phyloP scores from a whole-genome alignment of 2,888 invertebrate genomes.

The Diarsia dahlii region DNA sequence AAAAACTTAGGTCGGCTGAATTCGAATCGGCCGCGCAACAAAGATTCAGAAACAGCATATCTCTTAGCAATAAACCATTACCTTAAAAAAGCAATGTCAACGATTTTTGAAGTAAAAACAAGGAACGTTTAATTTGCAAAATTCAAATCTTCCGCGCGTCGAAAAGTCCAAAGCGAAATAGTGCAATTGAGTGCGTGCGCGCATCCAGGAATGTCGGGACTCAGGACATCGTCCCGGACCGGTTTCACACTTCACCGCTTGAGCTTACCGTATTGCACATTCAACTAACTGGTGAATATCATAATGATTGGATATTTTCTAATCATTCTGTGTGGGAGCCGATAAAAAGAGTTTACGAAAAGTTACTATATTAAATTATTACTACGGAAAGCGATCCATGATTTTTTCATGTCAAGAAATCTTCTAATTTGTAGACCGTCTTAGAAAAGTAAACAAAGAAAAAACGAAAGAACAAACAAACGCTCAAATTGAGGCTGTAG shows the following conservation, averaged over 20 bases:
- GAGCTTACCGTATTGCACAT: conserved; percentile 69
- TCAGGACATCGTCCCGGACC: conserved; percentile 85
- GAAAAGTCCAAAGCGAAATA: conserved; percentile 73
- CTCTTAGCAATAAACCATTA: conserved; percentile 40
- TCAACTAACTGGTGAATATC: conserved; percentile 65
- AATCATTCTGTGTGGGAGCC: conserved; percentile 33
- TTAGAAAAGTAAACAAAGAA: too few relatives aligned
- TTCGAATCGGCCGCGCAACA: conserved; percentile 25
- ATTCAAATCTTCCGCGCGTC: conserved; percentile 58
- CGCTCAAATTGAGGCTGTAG: too few relatives aligned
- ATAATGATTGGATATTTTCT: conserved; percentile 59
- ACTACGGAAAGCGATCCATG: neutral
- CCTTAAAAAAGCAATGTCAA: conserved; percentile 39
- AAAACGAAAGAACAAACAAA: too few relatives aligned
- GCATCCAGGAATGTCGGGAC: conserved; percentile 86
- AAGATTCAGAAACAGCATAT: conserved; percentile 48
- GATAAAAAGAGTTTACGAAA: neutral
- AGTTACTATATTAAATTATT: too few relatives aligned
- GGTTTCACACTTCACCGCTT: conserved; percentile 78
- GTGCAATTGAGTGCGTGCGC: conserved; percentile 75
- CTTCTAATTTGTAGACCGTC: neutral
- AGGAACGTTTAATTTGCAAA: conserved; percentile 54
- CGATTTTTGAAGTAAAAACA: conserved; percentile 40
- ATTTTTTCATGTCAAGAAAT: neutral
- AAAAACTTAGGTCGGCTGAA: conserved; percentile 21